Base-by-base conservation (phyloP, 2,113 vertebrate genomes). In the Terrapene triunguis region DNA sequence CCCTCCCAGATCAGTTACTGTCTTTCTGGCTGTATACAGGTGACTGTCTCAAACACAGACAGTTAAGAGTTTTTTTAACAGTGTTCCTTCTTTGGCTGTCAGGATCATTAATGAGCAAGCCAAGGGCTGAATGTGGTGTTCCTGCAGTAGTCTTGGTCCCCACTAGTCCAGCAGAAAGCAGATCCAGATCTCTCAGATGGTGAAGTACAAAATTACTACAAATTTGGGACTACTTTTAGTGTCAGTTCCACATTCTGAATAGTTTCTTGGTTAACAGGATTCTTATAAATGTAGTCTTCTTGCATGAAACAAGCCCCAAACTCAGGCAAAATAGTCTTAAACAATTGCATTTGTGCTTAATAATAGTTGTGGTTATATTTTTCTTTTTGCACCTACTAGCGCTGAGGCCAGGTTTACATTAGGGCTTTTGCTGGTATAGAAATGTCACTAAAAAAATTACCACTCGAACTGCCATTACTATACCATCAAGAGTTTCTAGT, bases 261-360 rank as follows among this genome's bases (percentile, higher is more conserved):
- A 81, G 59, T 44, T 59, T 48, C 27, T 84, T 74, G 69, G n/a
- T 47, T 0, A 1, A 69, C 76, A 85, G 57, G 6, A 65, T 22
- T 80, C 84, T 5, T 29, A 8, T 4, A 11, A 47, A 2, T 3
- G 10, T 38, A 32, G 25, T 11, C 1, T 21, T 9, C 22, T 82
- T 93, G 19, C 14, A 79, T 54, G 88, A 93, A 16, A 17, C 55
- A 76, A 17, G 72, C n/a, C 78, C 0, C 50, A 10, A 93, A 42
- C 48, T 54, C 21, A 0, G 4, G 7, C 29, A 9, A 89, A 80
- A 82, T 32, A 79, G 69, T 19, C 1, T 0, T 93, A 76, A 27
- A 24, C 79, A 78, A 53, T 19, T 92, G 82, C 4, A 94, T 89
- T 50, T 62, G 35, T 14, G 42, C 9, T 82, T 74, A 38, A 25